phyloP scores from a whole-genome alignment of 2,113 vertebrate species.

The Nothoprocta pentlandii region DNA sequence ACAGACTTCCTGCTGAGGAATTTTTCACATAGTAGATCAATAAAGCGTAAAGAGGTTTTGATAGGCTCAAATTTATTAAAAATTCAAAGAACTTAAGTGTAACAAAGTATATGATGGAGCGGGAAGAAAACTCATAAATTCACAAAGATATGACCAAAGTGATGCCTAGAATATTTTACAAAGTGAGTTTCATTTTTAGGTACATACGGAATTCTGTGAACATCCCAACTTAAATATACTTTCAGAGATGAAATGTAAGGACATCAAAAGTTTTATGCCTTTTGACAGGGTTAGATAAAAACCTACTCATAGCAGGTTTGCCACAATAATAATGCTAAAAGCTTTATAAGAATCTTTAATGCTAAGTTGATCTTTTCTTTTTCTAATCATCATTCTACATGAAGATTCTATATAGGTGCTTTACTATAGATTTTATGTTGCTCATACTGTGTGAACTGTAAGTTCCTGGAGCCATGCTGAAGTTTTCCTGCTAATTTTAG shows the following conservation, averaged over 20 bases:
- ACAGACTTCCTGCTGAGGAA: not conserved
- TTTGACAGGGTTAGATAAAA: not conserved
- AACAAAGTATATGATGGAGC: not conserved
- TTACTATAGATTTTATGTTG: not conserved
- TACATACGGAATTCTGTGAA: not conserved
- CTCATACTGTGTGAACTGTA: conserved; percentile 3
- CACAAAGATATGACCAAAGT: not conserved
- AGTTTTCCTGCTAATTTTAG: conserved; percentile 51
- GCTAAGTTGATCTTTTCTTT: not conserved
- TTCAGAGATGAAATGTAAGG: not conserved
- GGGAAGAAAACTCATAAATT: not conserved
- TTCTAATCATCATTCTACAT: not conserved
- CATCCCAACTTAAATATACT: not conserved
- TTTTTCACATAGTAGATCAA: not conserved
- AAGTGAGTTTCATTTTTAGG: not conserved
- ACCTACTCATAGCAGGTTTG: not conserved
- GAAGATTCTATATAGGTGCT: not conserved
- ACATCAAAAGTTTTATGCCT: not conserved
- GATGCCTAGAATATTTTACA: not conserved
- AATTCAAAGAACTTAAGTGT: not conserved
- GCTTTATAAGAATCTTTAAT: not conserved
- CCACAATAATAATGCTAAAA: not conserved
- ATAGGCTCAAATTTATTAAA: not conserved
- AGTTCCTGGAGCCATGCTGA: conserved; percentile 19
- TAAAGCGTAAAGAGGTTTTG: not conserved